Evolutionary conservation across 2,888 invertebrate species (phyloP).

Genomic region (Cynaeus angustus): DNA sequence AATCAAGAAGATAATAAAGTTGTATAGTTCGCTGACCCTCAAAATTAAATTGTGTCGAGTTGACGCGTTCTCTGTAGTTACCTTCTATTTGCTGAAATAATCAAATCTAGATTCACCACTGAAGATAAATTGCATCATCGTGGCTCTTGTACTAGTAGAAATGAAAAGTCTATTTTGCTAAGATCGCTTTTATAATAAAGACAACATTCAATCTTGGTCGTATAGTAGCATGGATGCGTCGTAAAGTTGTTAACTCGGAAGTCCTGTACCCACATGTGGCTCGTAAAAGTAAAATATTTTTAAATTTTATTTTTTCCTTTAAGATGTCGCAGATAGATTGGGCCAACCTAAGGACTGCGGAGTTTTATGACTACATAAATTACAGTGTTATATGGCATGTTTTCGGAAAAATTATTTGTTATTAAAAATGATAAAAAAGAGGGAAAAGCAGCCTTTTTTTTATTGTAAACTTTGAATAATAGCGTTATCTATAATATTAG

Average conservation of each 20-base stretch:
- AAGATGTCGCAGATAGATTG: constrained; percentile 9
- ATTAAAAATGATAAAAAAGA: constrained; percentile 1
- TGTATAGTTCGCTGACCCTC: constrained; percentile 36
- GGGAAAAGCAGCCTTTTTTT: no score
- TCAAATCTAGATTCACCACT: constrained; percentile 6
- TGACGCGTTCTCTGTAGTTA: constrained; percentile 13
- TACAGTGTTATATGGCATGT: constrained; percentile 1
- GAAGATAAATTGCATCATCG: constrained; percentile 1
- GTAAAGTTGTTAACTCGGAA: constrained; percentile 34
- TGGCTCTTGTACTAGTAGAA: neutral
- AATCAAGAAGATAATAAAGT: constrained; percentile 38
- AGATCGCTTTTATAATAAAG: constrained; percentile 15
- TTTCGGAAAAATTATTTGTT: neutral
- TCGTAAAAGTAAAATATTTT: constrained; percentile 38
- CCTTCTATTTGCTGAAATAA: constrained; percentile 6
- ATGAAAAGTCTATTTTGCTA: neutral
- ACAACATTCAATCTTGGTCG: constrained; percentile 8
- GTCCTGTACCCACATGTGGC: constrained; percentile 29
- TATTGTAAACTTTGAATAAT: neutral
- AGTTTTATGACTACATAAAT: constrained; percentile 22
- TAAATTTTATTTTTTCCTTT: constrained; percentile 30
- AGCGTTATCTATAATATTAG: no score
- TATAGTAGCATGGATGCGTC: constrained; percentile 14
- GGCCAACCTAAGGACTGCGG: constrained; percentile 1
- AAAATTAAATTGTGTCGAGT: constrained; percentile 31